phyloP scores from a whole-genome alignment of 2,113 vertebrate species.

The Melierax canorus region DNA sequence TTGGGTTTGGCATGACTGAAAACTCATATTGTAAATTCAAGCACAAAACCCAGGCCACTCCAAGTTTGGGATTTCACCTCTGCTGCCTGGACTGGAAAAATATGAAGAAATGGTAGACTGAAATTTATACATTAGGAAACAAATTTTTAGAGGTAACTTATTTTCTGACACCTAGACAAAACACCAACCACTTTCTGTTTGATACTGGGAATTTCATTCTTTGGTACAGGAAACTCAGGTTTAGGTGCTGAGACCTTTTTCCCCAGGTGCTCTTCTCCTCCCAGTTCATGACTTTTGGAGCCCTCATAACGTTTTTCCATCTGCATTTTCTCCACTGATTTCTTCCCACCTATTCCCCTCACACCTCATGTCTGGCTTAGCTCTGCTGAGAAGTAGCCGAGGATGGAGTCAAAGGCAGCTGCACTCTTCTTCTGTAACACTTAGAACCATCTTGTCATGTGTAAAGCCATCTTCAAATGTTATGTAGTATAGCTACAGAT shows the following conservation, averaged over 20 bases:
- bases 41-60: background rate
- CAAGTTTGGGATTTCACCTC: background rate
- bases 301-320: background rate
- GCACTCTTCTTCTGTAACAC: background rate
- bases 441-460: background rate
- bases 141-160: background rate
- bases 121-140: background rate
- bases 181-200: background rate
- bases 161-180: background rate
- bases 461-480: background rate
- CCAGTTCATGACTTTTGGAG: background rate
- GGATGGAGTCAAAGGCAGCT: constrained; percentile 3
- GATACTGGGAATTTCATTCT: background rate
- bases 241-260: background rate
- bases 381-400: background rate
- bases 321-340: background rate
- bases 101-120: background rate
- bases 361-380: background rate
- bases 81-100: background rate
- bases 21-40: background rate
- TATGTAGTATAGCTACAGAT: background rate
- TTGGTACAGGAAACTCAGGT: background rate
- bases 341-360: background rate
- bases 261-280: background rate
- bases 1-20: background rate